Base-by-base conservation (phyloP, 2,888 invertebrate genomes). In the Limenitis camilla region DNA sequence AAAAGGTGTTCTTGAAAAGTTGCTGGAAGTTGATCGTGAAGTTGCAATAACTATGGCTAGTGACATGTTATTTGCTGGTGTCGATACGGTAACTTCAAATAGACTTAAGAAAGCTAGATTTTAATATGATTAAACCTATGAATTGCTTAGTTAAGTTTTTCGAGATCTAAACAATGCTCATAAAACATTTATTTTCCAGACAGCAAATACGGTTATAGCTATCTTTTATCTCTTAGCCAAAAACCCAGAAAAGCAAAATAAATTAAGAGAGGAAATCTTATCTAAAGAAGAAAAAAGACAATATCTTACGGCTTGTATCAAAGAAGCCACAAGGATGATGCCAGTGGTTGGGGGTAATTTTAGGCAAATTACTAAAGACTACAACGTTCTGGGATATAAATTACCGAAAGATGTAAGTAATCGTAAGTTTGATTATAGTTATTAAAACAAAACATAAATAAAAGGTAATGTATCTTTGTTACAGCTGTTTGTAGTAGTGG, bases 231-330 rank as follows among this genome's bases (percentile, higher is more conserved):
- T 90, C 35, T 69, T 95, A 32, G 90, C 93, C 0, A 84, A 74
- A 43, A 89, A 94, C 74, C 88, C 79, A 8, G 88, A 89, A 0
- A 90, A 91, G 48, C 94, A 94, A 71, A 76, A 88, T 6, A 89
- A 86, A 62, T 75, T 94, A 6, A 82, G 90, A 19, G 71, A 88
- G 35, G 92, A 93, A 69, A 64, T 91, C 7, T 54, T 75, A 0
- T 72, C 69, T 2, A 71, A 62, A 6, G 33, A 64, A 1, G 71
- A 67, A 3, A 78, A 51, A 71, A 77, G 89, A 57, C 84, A 89
- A 0, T 94, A 92, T 65, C 68, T 94, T 19, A 90, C 88, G 59
- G 93, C 93, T 0, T 92, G 92, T 61, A 87, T 94, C 39, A 94
- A 93, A 68, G 94, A 94, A 74, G 84, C 91, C 0, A 70, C 92